phyloP scores from a whole-genome alignment of 2,797 vertebrate genomes.

The Schizopygopsis malacanthus region DNA sequence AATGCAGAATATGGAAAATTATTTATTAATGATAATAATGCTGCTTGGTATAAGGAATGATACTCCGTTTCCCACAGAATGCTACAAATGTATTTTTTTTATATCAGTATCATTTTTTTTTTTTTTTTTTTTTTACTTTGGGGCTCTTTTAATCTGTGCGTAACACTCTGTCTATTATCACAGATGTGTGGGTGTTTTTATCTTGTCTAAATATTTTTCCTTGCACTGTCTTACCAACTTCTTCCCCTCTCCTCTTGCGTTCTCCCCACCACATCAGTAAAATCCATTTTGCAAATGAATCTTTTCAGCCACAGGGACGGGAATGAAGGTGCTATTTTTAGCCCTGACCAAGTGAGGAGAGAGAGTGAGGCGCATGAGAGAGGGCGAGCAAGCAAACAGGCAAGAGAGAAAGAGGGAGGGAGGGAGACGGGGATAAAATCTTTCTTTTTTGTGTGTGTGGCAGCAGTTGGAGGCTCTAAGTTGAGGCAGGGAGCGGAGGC shows the following conservation, averaged over 20 bases:
- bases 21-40: background rate
- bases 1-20: background rate
- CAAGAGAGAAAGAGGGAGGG: constrained; percentile 44
- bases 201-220: background rate
- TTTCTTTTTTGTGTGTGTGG: constrained; percentile 51
- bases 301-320: constrained; percentile 54
- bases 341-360: constrained; percentile 47
- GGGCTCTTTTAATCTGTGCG: background rate
- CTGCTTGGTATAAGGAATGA: background rate
- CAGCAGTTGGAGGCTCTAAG: constrained; percentile 45
- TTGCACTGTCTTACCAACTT: background rate
- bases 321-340: constrained; percentile 64
- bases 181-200: background rate
- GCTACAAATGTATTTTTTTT: background rate
- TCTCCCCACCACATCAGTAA: constrained; percentile 48
- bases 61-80: background rate
- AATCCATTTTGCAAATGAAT: constrained; percentile 62
- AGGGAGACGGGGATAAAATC: constrained; percentile 37
- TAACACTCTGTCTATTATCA: background rate
- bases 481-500: constrained; percentile 34
- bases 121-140: background rate
- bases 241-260: background rate
- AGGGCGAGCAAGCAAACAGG: constrained; percentile 42
- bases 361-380: constrained; percentile 33
- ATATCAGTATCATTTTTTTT: background rate